phyloP scores from a whole-genome alignment of 2,888 invertebrate species.

The Tipula lateralis region DNA sequence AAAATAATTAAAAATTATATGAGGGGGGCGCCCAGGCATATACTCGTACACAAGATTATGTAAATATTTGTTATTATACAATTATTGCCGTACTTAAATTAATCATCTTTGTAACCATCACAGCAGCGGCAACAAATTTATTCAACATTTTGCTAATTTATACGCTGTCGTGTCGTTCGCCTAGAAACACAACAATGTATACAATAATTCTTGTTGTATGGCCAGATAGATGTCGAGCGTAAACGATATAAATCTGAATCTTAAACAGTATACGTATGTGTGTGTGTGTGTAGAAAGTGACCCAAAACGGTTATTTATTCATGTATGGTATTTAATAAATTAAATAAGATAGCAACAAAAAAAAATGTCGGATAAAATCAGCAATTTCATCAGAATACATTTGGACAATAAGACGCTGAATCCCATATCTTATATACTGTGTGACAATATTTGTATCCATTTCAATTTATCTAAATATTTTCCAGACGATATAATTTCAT shows the following conservation, averaged over 20 bases:
- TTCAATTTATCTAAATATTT: constrained; percentile 11
- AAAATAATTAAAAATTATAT: neutral
- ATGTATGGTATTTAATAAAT: neutral
- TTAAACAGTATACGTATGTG: neutral
- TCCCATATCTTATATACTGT: neutral
- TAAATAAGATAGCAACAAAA: neutral
- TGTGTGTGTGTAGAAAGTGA: neutral
- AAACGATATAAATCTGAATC: neutral
- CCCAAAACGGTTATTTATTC: neutral
- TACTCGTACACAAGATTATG: neutral
- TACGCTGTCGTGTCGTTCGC: neutral
- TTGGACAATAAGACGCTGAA: neutral
- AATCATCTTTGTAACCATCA: neutral
- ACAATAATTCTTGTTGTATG: neutral
- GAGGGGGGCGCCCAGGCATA: neutral
- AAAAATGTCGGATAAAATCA: neutral
- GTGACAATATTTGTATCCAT: neutral
- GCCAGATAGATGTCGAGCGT: neutral
- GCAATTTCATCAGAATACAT: neutral
- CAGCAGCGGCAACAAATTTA: neutral
- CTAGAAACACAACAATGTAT: neutral
- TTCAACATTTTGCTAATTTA: neutral
- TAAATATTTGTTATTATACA: neutral
- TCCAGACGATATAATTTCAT: constrained; percentile 1
- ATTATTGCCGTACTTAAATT: neutral